phyloP scores from a whole-genome alignment of 2,113 vertebrate genomes.

The Helogale parvula region DNA sequence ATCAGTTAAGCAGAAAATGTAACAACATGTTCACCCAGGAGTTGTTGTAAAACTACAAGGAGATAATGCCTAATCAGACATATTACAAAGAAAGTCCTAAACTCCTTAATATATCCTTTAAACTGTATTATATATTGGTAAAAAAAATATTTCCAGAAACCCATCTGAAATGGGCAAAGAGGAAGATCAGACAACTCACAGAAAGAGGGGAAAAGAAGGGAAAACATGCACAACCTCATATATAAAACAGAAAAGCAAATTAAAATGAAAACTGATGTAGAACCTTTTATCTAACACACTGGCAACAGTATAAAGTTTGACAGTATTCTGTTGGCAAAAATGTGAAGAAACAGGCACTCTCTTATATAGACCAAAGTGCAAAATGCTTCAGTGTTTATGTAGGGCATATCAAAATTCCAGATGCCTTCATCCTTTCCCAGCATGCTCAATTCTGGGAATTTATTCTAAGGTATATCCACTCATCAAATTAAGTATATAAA shows the following conservation, averaged over 20 bases:
- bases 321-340: not conserved
- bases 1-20: not conserved
- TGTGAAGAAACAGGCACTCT: not conserved
- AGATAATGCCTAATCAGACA: not conserved
- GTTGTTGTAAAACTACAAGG: not conserved
- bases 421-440: not conserved
- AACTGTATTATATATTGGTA: not conserved
- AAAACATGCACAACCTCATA: not conserved
- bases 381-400: not conserved
- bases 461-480: not conserved
- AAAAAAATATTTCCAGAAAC: constrained; percentile 23
- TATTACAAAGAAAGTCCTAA: not conserved
- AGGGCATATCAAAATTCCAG: constrained; percentile 1
- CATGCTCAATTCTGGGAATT: not conserved
- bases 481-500: not conserved
- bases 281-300: not conserved
- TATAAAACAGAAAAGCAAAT: constrained; percentile 11
- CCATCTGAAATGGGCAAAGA: constrained; percentile 6
- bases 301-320: constrained; percentile 14
- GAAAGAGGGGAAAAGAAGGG: not conserved
- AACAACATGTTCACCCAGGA: not conserved
- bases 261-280: not conserved
- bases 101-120: not conserved
- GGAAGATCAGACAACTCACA: constrained; percentile 14
- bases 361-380: not conserved